These are phyloP conservation scores for Ectropis grisescens DNA, from an alignment of 1,140 invertebrate species.

Conservation along the genomic window DNA sequence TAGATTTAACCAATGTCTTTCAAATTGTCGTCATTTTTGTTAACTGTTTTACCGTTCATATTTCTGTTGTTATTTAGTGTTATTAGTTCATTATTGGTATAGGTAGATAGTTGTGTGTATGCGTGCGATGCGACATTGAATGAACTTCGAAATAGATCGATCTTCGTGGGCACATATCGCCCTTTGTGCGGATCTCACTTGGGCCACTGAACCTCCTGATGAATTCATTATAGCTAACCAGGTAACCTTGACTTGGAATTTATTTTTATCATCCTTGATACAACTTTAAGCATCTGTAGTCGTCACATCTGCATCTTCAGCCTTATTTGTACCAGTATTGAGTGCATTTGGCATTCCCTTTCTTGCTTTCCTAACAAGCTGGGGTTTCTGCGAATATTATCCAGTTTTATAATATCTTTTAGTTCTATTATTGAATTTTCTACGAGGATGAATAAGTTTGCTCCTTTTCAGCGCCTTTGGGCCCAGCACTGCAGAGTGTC, in stretches of 20 bases:
- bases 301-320: too few relatives aligned
- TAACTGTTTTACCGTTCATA: conserved; percentile 57
- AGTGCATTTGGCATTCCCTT: too few relatives aligned
- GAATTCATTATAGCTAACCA: conserved; percentile 60
- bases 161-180: conserved; percentile 61
- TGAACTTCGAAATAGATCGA: conserved; percentile 64
- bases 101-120: conserved; percentile 55
- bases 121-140: conserved; percentile 63
- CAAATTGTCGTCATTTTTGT: conserved; percentile 64
- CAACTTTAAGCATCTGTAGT: too few relatives aligned
- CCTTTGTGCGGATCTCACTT: conserved; percentile 64
- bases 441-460: too few relatives aligned
- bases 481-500: conserved; percentile 54
- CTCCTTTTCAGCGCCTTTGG: conserved; percentile 59
- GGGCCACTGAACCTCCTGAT: conserved; percentile 55
- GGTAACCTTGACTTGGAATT: too few relatives aligned
- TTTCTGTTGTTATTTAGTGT: conserved; percentile 57
- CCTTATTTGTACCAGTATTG: too few relatives aligned
- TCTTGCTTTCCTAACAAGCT: too few relatives aligned
- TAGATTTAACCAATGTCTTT: conserved; percentile 65
- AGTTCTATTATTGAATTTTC: too few relatives aligned
- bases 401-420: too few relatives aligned
- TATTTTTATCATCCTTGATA: too few relatives aligned
- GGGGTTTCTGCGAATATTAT: too few relatives aligned
- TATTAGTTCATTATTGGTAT: conserved; percentile 52